Evolutionary conservation across 2,888 invertebrate species (phyloP), one percentile per base, ranked within the genome.

Genomic region (Trichogramma dendrolimi): DNA sequence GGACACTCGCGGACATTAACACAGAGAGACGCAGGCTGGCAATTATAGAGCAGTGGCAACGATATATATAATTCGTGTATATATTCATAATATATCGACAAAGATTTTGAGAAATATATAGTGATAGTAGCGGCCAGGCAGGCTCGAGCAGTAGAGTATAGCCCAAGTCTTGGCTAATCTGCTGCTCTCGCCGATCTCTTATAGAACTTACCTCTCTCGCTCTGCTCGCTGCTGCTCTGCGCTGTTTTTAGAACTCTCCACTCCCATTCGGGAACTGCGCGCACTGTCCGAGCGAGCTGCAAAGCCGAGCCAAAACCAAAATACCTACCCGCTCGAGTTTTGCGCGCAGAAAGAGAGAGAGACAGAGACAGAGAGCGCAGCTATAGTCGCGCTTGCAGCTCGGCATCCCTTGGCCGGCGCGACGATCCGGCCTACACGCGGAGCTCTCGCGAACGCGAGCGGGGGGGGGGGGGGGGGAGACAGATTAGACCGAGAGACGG

Each of bases 261-360:
- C 78, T 78, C 78, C 78, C 77, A 78, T 27, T 27, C 27, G 27
- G 27, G 78, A 78, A 77, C 77, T 75, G 77, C 75, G 73, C 75
- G 75, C 74, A 72, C 76, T 72, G 27, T 27, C 27, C 27, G 27
- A 27, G 76, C 75, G 71, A 75, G 76, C 73, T 73, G 72, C 74
- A 27, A 77, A 75, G 75, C 73, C 77, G 78, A 78, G 79, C 79
- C 79, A 78, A 78, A 78, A 78, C 79, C 76, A 78, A 78, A 78
- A 78, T 78, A 78, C 77, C 78, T 75, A 27, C 27, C 27, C 27
- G 27, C 27, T 27, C 27, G 38, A 39, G 39, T 5, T 41, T 10
- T 27, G 52, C 7, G 10, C 44, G 38, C 11, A 14, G 62, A 10
- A 55, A 50, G 47, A 48, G 55, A 49, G 47, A 14, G 55, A 60